A percentile compares a stretch with the other conserved stretches of the same genome.
Evolutionary conservation across 2,797 vertebrate genomes (phyloP).

Genomic region (Muscicapa striata): DNA sequence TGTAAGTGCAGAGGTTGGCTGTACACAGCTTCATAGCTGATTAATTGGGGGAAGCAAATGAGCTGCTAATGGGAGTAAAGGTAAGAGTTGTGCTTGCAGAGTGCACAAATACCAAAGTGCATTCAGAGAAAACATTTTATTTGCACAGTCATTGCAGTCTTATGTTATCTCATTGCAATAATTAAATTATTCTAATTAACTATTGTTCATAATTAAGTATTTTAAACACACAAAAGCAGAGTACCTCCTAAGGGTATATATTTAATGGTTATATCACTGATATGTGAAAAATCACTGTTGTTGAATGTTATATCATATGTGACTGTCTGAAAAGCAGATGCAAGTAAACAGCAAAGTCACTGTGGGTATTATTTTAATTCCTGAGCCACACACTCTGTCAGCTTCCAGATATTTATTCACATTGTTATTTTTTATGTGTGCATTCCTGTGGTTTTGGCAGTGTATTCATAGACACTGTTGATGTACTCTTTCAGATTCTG

Average conservation of each 20-base stretch:
- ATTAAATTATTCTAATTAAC: background rate
- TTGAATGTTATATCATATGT: background rate
- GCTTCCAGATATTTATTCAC: background rate
- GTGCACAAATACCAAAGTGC: background rate
- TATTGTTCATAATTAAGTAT: background rate
- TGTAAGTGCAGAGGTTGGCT: background rate
- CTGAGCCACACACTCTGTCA: background rate
- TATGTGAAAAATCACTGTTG: background rate
- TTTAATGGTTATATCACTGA: background rate
- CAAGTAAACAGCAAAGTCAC: background rate
- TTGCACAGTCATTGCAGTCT: background rate
- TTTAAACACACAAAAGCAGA: background rate
- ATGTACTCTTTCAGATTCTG: background rate
- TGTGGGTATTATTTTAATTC: background rate
- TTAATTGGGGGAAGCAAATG: background rate
- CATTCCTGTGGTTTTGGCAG: background rate
- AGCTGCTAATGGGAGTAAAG: background rate
- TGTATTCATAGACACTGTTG: background rate
- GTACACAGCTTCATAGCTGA: background rate
- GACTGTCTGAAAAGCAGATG: background rate
- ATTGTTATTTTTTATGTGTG: background rate
- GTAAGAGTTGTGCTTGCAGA: background rate
- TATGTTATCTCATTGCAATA: background rate
- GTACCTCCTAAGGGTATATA: background rate
- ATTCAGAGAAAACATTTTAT: background rate